Conservation (phyloP, 2,113 vertebrate genomes). For the Microcebus griseorufus region DNA sequence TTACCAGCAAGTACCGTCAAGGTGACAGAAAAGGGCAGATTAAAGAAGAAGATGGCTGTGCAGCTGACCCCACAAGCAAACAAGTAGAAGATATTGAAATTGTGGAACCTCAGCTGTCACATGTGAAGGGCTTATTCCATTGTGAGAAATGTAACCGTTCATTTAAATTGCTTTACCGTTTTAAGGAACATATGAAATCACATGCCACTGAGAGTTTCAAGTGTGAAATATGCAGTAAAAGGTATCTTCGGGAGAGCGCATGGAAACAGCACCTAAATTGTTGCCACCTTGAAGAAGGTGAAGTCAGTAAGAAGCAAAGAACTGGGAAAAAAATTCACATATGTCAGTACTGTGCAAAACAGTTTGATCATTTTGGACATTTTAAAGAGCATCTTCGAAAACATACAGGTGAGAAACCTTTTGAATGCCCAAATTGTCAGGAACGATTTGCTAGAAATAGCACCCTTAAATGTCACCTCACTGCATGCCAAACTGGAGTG, state of each 20-base stretch:
- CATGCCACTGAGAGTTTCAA: constrained; percentile 93
- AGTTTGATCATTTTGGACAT: constrained; percentile 98
- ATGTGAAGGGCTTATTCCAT: constrained; percentile 95
- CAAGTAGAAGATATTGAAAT: constrained; percentile 96
- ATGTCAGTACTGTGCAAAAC: constrained; percentile 97
- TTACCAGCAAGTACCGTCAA: constrained; percentile 98
- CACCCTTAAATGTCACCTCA: constrained; percentile 97
- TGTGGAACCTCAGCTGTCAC: constrained; percentile 98
- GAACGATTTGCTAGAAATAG: constrained; percentile 98
- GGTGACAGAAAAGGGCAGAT: constrained; percentile 89
- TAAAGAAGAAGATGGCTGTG: constrained; percentile 83
- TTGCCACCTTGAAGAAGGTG: constrained; percentile 94
- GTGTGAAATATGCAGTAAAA: constrained; percentile 95
- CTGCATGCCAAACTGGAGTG: constrained; percentile 95
- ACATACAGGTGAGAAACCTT: constrained; percentile 99
- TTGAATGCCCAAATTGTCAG: constrained; percentile 97
- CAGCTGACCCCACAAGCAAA: constrained; percentile 91
- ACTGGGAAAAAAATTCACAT: constrained; percentile 96
- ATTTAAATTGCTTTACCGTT: constrained; percentile 98
- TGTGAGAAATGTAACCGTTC: constrained; percentile 97
- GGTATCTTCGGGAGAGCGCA: constrained; percentile 95
- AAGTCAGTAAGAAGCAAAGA: constrained; percentile 91
- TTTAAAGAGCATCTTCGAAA: constrained; percentile 98
- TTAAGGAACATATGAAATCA: constrained; percentile 98
- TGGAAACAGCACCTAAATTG: constrained; percentile 96